Evolutionary conservation across 2,113 vertebrate genomes (phyloP).

Genomic region (Lophura nycthemera): DNA sequence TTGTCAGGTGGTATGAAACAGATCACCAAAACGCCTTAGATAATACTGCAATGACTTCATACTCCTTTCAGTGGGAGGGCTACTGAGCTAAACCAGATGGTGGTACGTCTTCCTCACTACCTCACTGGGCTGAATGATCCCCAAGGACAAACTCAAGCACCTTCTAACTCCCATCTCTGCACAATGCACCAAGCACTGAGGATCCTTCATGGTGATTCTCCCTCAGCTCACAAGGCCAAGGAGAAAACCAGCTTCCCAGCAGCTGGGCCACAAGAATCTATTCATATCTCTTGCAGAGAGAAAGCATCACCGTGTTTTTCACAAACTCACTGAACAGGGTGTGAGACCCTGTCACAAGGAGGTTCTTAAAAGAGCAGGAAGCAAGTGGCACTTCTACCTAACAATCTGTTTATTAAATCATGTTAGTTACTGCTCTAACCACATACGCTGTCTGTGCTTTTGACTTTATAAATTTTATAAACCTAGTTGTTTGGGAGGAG

Average conservation of each 20-base stretch:
- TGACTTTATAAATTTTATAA: not conserved
- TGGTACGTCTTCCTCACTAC: not conserved
- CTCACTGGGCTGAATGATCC: not conserved
- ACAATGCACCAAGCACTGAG: rapidly evolving
- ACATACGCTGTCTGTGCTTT: slow-evolving; percentile 11
- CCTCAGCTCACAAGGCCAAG: rapidly evolving
- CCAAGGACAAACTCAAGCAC: rapidly evolving
- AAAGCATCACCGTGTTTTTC: not conserved
- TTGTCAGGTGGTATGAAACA: not conserved
- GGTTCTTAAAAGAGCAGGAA: not conserved
- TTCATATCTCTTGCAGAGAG: not conserved
- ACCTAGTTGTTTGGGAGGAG: not conserved
- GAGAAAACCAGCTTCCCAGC: not conserved
- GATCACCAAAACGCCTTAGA: not conserved
- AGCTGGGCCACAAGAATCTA: not conserved
- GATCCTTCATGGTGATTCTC: rapidly evolving
- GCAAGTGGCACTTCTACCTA: rapidly evolving
- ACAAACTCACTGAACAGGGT: not conserved
- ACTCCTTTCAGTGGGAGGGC: not conserved
- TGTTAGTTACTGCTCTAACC: not conserved
- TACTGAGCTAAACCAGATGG: not conserved
- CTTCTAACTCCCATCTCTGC: rapidly evolving
- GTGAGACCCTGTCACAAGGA: not conserved
- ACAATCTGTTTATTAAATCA: not conserved
- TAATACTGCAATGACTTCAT: not conserved